Evolutionary conservation across 2,888 invertebrate species (phyloP).

Genomic region (Halictus quadricinctus): DNA sequence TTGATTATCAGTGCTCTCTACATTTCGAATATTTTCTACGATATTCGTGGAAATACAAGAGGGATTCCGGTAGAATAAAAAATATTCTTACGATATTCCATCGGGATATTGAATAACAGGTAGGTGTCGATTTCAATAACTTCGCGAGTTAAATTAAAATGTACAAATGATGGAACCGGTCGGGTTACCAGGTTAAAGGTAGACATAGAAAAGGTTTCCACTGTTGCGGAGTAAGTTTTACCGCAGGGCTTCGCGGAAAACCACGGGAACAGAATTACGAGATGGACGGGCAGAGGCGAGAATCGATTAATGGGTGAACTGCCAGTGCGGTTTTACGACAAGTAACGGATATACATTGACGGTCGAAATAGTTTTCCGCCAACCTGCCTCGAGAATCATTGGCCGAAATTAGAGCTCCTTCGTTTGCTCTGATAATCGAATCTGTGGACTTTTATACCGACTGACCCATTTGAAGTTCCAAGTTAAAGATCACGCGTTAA

Average conservation of each 20-base stretch:
- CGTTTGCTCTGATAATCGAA: not conserved
- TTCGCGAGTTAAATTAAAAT: constrained; percentile 11
- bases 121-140: constrained; percentile 4
- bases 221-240: constrained; percentile 74
- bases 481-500: not conserved
- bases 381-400: not conserved
- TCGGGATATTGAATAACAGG: not conserved
- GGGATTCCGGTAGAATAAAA: not conserved
- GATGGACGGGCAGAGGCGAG: constrained; percentile 58
- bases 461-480: not conserved
- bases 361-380: not conserved
- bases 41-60: not conserved
- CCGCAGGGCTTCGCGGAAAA: constrained; percentile 71
- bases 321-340: constrained; percentile 72
- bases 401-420: not conserved
- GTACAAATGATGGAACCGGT: constrained; percentile 28
- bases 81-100: not conserved
- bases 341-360: constrained; percentile 41
- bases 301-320: constrained; percentile 77
- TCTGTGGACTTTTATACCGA: not conserved
- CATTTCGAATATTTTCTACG: not conserved
- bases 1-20: not conserved
- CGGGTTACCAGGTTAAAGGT: constrained; percentile 60
- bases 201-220: constrained; percentile 74
- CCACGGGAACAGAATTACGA: constrained; percentile 75